A percentile compares a stretch with the other conserved stretches of the same genome.
Evolutionary conservation across 1,140 invertebrate species (phyloP).

Genomic region (Neelides sp.): DNA sequence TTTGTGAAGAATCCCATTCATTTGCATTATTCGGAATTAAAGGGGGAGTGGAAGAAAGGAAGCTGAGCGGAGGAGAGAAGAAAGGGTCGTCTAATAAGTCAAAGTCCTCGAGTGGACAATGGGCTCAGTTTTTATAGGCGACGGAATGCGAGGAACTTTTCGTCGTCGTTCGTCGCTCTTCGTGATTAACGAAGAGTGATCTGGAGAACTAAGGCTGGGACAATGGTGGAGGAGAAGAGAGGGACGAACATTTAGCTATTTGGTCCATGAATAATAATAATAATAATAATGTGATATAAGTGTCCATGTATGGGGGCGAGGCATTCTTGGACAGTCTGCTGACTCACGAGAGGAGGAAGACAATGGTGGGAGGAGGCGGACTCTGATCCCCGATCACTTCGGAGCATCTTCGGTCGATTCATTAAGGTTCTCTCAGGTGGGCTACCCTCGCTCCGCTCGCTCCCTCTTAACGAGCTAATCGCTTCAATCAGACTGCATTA

Average conservation of each 20-base stretch:
- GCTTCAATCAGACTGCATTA: constrained; percentile 24
- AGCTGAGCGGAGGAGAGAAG: constrained; percentile 5
- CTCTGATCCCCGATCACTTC: too few relatives aligned
- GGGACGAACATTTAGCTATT: not conserved
- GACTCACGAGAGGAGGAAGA: constrained; percentile 13
- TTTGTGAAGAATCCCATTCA: too few relatives aligned
- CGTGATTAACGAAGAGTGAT: too few relatives aligned
- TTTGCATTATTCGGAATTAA: not conserved
- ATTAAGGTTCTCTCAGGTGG: constrained; percentile 25
- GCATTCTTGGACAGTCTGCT: constrained; percentile 16
- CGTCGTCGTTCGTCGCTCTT: too few relatives aligned
- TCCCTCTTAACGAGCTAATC: constrained; percentile 23
- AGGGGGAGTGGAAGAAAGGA: not conserved
- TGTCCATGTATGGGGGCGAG: not conserved
- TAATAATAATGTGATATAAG: not conserved
- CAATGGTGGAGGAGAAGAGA: not conserved
- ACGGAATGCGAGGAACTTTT: too few relatives aligned
- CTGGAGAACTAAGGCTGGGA: too few relatives aligned
- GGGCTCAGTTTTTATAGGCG: too few relatives aligned
- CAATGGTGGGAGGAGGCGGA: not conserved
- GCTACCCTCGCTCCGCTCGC: not conserved
- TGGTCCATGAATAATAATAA: not conserved
- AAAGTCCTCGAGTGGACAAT: constrained; percentile 7
- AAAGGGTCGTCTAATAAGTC: not conserved
- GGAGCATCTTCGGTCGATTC: constrained; percentile 6